phyloP scores from a whole-genome alignment of 2,113 vertebrate genomes.

The Acrocephalus arundinaceus region DNA sequence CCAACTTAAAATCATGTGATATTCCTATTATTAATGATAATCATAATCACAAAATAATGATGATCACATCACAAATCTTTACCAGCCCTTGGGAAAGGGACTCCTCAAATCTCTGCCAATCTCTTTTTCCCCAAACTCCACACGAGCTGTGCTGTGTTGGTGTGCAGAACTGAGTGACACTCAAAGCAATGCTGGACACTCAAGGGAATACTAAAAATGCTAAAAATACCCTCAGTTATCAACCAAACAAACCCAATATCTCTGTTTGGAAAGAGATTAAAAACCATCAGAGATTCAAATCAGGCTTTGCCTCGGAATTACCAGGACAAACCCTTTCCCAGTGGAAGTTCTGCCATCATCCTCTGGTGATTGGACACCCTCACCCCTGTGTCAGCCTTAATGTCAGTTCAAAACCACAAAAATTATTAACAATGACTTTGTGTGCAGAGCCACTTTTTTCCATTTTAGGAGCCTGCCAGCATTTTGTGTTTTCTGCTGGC shows the following conservation, averaged over 20 bases:
- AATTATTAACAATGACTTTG: not conserved
- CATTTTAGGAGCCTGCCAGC: not conserved
- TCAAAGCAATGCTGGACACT: not conserved
- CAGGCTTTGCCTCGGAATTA: not conserved
- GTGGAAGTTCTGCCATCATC: not conserved
- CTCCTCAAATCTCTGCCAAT: not conserved
- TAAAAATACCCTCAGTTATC: not conserved
- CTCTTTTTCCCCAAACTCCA: not conserved
- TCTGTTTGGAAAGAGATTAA: not conserved
- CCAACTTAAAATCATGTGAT: not conserved
- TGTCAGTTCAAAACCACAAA: not conserved
- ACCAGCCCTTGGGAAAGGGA: not conserved
- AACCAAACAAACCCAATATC: not conserved
- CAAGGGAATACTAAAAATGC: not conserved
- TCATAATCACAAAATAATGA: too few species aligned
- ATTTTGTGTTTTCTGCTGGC: not conserved
- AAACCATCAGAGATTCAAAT: not conserved
- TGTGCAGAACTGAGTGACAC: not conserved
- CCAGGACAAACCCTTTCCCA: not conserved
- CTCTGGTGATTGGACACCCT: not conserved
- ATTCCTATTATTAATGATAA: too few species aligned
- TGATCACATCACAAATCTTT: not conserved
- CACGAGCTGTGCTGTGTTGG: not conserved
- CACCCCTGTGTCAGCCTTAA: not conserved
- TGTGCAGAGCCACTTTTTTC: not conserved